Evolutionary conservation across 1,140 invertebrate genomes (phyloP).

Genomic region (Elymnias hypermnestra): DNA sequence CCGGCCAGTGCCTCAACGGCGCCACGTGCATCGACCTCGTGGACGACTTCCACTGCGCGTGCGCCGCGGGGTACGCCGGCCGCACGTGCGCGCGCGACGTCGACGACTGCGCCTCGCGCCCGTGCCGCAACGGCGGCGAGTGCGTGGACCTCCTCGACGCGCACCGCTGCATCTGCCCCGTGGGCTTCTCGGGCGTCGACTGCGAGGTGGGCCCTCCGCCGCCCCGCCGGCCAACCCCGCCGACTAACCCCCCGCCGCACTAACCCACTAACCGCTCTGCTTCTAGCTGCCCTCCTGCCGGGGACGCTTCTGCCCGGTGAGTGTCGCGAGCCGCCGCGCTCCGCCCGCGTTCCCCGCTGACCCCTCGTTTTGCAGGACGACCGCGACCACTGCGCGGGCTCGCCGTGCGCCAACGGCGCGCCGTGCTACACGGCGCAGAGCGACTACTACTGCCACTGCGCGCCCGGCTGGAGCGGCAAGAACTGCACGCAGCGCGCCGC

Average conservation of each 20-base stretch:
- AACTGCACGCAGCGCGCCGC: conserved; percentile 87
- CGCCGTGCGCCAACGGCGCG: conserved; percentile 87
- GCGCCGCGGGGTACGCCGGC: conserved; percentile 86
- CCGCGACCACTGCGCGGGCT: conserved; percentile 88
- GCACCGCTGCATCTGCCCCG: conserved; percentile 89
- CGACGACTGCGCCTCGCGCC: conserved; percentile 84
- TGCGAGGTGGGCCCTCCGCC: conserved; percentile 81
- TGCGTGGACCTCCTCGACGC: conserved; percentile 89
- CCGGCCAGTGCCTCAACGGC: conserved; percentile 90
- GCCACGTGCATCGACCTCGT: conserved; percentile 91
- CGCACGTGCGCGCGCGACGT: conserved; percentile 83
- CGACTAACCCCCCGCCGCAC: conserved; percentile 16
- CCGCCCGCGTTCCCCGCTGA: neutral
- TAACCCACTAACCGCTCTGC: conserved; percentile 58
- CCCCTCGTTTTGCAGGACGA: conserved; percentile 78
- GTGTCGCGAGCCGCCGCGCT: conserved; percentile 20
- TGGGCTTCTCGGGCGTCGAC: conserved; percentile 86
- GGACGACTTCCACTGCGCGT: conserved; percentile 90
- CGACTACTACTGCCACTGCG: conserved; percentile 94
- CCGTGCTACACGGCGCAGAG: conserved; percentile 89
- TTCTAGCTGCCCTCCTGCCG: conserved; percentile 65
- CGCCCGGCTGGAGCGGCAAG: conserved; percentile 89
- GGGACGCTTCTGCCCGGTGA: conserved; percentile 65
- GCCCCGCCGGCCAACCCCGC: neutral
- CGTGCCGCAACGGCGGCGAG: conserved; percentile 90